These are phyloP conservation scores for Conistra vaccinii DNA, from an alignment of 2,888 invertebrate genomes.

Conservation along the genomic window DNA sequence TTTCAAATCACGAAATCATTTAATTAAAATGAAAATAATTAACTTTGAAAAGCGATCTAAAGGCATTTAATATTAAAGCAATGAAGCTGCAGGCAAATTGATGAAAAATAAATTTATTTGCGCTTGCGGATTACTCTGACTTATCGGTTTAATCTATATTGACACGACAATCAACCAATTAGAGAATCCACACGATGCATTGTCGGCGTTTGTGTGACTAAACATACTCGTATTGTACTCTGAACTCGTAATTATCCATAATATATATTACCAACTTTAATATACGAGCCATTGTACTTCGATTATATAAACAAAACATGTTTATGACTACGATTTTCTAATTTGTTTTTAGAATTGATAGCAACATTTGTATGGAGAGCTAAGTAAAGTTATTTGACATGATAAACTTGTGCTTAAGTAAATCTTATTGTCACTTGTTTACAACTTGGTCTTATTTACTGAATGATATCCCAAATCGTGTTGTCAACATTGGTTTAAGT, in stretches of 20 bases:
- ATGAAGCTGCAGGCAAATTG: conserved; percentile 52
- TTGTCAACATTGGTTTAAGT: conserved; percentile 19
- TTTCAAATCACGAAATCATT: conserved; percentile 34
- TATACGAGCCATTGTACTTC: conserved; percentile 51
- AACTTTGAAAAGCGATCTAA: conserved; percentile 35
- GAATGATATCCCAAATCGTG: conserved; percentile 17
- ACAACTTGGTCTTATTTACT: conserved; percentile 35
- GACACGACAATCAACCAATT: conserved; percentile 82
- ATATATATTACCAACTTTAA: conserved; percentile 55
- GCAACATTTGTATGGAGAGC: conserved; percentile 50
- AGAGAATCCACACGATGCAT: conserved; percentile 65
- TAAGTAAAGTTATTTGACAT: conserved; percentile 38
- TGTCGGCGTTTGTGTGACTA: conserved; percentile 58
- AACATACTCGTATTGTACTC: conserved; percentile 50
- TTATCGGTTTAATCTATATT: conserved; percentile 73
- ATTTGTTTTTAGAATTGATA: conserved; percentile 58
- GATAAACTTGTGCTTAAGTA: conserved; percentile 45
- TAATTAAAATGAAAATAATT: conserved; percentile 52
- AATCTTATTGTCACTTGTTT: conserved; percentile 48
- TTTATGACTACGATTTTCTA: conserved; percentile 49
- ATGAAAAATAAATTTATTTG: conserved; percentile 55
- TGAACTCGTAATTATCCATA: conserved; percentile 53
- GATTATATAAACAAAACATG: conserved; percentile 50
- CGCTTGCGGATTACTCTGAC: conserved; percentile 59
- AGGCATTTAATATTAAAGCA: conserved; percentile 57